These are phyloP conservation scores for Meandrina meandrites DNA, from an alignment of 92 coral and sea anemone species.

Conservation along the genomic window DNA sequence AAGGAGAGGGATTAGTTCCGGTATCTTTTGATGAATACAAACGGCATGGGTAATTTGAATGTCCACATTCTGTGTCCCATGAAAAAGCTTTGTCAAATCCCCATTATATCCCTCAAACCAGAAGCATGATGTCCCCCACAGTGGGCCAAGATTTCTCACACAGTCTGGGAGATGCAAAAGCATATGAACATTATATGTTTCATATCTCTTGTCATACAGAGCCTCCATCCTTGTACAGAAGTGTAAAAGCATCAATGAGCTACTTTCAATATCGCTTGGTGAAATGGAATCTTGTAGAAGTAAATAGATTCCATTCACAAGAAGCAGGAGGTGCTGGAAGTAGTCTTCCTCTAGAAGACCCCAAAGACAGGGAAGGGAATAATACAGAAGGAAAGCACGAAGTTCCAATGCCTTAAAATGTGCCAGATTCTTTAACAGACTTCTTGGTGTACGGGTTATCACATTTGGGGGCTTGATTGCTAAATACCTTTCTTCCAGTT, in stretches of 20 bases:
- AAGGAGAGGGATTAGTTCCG: conserved; percentile 43
- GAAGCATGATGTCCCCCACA: conserved; percentile 52
- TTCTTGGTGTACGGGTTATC: conserved; percentile 52
- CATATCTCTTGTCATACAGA: conserved; percentile 46
- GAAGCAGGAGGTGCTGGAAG: conserved; percentile 44
- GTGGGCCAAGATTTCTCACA: conserved; percentile 48
- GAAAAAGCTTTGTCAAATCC: conserved; percentile 41
- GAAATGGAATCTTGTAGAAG: conserved; percentile 40
- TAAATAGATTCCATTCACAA: conserved; percentile 41
- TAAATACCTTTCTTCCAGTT: conserved; percentile 40
- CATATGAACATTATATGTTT: conserved; percentile 45
- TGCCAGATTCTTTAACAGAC: conserved; percentile 36
- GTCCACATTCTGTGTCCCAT: conserved; percentile 51
- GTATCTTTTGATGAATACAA: conserved; percentile 47
- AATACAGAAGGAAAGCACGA: conserved; percentile 43
- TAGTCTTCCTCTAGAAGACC: conserved; percentile 46
- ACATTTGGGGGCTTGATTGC: conserved; percentile 47
- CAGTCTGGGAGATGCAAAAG: conserved; percentile 51
- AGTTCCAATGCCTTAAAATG: conserved; percentile 52
- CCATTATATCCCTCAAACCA: conserved; percentile 61
- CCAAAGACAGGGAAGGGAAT: conserved; percentile 50
- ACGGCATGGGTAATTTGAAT: conserved; percentile 24
- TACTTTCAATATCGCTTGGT: conserved; percentile 13
- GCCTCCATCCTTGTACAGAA: conserved; percentile 49
- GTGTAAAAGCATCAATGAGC: conserved; percentile 21